Evolutionary conservation across 2,113 vertebrate genomes (phyloP), one percentile per base, ranked within the genome.

Genomic region (Redunca redunca): DNA sequence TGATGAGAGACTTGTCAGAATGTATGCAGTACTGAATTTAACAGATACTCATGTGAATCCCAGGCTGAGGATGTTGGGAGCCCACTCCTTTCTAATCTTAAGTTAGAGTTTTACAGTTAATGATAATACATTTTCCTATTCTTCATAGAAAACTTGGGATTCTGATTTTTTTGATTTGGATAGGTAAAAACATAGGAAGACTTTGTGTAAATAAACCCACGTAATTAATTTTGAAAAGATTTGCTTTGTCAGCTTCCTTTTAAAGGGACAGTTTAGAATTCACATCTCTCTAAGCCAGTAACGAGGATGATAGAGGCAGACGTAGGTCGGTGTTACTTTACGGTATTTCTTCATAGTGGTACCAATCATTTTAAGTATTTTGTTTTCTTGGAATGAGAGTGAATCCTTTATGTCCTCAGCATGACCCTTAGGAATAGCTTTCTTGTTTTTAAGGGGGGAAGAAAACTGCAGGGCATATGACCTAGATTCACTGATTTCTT

Each of bases 391-490:
- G 87, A 95, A 94, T 94, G 97, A 98, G 89, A 98, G 80, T 97
- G 98, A 98, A 98, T 98, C 98, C 95, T 97, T 98, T 98, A 98
- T 98, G 96, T 97, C 96, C 98, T 98, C 95, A 95, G 67, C 89
- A 64, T 98, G 97, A 98, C 98, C 96, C 98, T 98, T 95, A 97
- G 96, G 98, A 98, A 98, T 97, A 98, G 96, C 67, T 89, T 96
- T 98, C 98, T 67, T 97, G 90, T 97, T 99, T 97, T 94, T 93
- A 71, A 50, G 50, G 55, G 92, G 92, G 77, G 30, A 30, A 62
- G 40, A 81, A 71, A 94, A 91, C 43, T 46, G 90, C 92, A 2
- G 43, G 92, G 55, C 93, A 58, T 89, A 58, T 50, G 94, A 97
- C 98, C 94, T 96, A 77, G 78, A 96, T 97, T 97, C 89, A 91